A percentile compares a stretch with the other conserved stretches of the same genome.
These are phyloP conservation scores for Drosophila elegans DNA, from an alignment of 1,140 invertebrate species.

Conservation along the genomic window DNA sequence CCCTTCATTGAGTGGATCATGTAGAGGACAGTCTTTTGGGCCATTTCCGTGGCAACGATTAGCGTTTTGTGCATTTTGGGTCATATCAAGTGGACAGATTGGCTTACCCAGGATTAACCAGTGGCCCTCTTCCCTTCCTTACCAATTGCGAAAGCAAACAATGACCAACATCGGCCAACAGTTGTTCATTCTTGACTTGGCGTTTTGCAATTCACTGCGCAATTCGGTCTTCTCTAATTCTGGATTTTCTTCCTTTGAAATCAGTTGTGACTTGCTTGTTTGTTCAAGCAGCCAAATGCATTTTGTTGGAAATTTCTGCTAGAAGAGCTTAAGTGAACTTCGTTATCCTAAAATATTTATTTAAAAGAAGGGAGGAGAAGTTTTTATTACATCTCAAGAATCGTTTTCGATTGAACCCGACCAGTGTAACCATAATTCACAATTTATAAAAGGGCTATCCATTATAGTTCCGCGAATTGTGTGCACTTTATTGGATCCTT, in stretches of 20 bases:
- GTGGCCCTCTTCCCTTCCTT: neutral
- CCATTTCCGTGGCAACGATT: slow-evolving; percentile 39
- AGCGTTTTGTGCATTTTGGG: slow-evolving; percentile 47
- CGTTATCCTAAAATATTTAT: no score
- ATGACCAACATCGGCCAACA: slow-evolving; percentile 20
- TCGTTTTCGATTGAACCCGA: neutral
- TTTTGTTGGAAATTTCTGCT: neutral
- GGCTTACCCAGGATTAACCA: neutral
- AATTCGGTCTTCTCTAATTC: slow-evolving; percentile 26
- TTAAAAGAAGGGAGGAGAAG: no score
- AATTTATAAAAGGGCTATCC: neutral
- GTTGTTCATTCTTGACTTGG: slow-evolving; percentile 17
- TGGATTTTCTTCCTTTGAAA: slow-evolving; percentile 24
- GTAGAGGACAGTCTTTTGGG: slow-evolving; percentile 8
- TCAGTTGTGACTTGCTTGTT: slow-evolving; percentile 30
- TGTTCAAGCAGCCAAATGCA: slow-evolving; percentile 3
- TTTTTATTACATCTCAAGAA: no score
- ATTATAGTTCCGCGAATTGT: neutral
- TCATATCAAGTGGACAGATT: slow-evolving; percentile 11
- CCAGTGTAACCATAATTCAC: neutral
- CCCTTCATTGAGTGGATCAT: slow-evolving; percentile 37
- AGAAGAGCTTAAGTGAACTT: neutral
- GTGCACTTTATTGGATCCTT: neutral
- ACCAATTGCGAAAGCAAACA: slow-evolving; percentile 37
- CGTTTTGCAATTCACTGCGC: slow-evolving; percentile 51